Base-by-base conservation (phyloP, 2,888 invertebrate genomes). In the Dryococelus australis region DNA sequence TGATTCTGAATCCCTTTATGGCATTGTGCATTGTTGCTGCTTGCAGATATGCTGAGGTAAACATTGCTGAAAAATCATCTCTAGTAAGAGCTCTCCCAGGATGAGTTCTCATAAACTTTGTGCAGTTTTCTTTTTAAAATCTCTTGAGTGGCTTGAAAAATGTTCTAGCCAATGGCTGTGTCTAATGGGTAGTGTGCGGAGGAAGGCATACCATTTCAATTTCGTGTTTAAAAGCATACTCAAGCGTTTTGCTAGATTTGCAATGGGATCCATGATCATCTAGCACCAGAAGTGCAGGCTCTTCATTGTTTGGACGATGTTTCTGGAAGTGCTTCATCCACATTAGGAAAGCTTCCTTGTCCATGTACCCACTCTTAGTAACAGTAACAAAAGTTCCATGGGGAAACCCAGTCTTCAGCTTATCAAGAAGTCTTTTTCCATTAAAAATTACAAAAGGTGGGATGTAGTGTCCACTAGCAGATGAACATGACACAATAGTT, bases 201-300 rank as follows among this genome's bases (percentile, higher is more conserved):
- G 83, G 83, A 83, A 83, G 83, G 28, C 83, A 83, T 27, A 27
- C 83, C 28, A 83, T 27, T 27, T 83, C 83, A 83, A 83, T 83
- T 27, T 4, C 24, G 24, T 83, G 83, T 4, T 4, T 83, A 28
- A 83, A 12, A 28, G 28, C 28, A 27, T 43, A 83, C 83, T 83
- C 83, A 83, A 83, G 83, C 6, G 83, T 83, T 83, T 81, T 83
- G 28, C 83, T 83, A 83, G 83, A 83, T 28, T 83, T 83, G 83
- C 27, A 83, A 24, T 83, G 83, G 27, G 27, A 83, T 83, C 27
- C 28, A 27, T 83, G 28, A 24, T 0, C 83, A 83, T 83, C 83
- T 83, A 83, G 83, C 83, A 83, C 27, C 13, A 1, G 0, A 83
- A 83, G 83, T 83, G 83, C 83, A 27, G 28, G 28, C 24, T 83